phyloP scores from a whole-genome alignment of 2,888 invertebrate species.

The Carterocephalus palaemon region DNA sequence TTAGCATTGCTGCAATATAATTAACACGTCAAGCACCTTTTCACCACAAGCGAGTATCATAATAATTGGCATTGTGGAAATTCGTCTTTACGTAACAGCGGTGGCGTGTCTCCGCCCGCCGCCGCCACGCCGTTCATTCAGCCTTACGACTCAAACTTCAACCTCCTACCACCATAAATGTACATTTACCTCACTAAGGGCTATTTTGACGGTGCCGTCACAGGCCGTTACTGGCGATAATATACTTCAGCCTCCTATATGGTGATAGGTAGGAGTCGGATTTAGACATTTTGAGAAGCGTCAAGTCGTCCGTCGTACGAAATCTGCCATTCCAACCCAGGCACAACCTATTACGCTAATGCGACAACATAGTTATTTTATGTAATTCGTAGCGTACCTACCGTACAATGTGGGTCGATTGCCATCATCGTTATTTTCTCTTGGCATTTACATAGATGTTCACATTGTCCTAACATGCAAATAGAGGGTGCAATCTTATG shows the following conservation, averaged over 20 bases:
- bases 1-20: constrained; percentile 64
- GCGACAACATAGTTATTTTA: constrained; percentile 11
- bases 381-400: background rate
- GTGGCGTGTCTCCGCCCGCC: constrained; percentile 61
- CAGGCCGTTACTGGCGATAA: constrained; percentile 14
- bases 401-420: constrained; percentile 6
- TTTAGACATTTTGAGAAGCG: constrained; percentile 8
- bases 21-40: constrained; percentile 64
- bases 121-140: constrained; percentile 55
- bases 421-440: constrained; percentile 4
- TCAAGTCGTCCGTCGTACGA: too few species aligned
- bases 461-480: background rate
- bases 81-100: constrained; percentile 58
- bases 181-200: constrained; percentile 22
- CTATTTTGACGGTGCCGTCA: constrained; percentile 17
- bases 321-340: too few species aligned
- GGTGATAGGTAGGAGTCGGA: constrained; percentile 8
- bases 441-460: background rate
- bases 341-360: constrained; percentile 7
- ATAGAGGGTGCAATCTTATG: constrained; percentile 9
- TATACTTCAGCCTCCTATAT: constrained; percentile 12
- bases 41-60: constrained; percentile 65
- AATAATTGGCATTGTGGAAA: constrained; percentile 55
- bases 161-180: constrained; percentile 28
- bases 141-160: constrained; percentile 39